Base-by-base conservation (phyloP, 1,140 invertebrate genomes). In the Drosophila repleta region DNA sequence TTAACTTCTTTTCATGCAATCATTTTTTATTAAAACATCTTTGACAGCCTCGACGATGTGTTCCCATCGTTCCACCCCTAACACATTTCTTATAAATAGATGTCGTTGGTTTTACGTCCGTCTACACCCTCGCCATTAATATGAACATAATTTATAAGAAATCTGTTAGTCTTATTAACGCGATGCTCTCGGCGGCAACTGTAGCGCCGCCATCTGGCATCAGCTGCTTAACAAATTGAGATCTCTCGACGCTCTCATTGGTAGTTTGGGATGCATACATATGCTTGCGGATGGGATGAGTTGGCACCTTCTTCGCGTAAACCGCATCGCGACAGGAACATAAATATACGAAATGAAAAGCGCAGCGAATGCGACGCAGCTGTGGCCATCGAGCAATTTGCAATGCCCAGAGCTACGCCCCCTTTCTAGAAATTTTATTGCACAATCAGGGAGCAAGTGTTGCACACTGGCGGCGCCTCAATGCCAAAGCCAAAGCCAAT, bases 271-370 rank as follows among this genome's bases (percentile, higher is more conserved):
- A 5, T 29, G 32, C 8, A 11, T 49, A 43, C n/a, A 26, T 43
- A 35, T 51, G 7, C 45, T 45, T 15, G 52, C 17, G 8, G 29
- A 29, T 35, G 24, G 41, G 69, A 75, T 87, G 82, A 82, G 74
- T 79, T 83, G 70, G 79, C 82, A 87, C 82, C 82, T 85, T 85
- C 49, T 45, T n/a, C n/a, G n/a, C 55, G 57, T 72, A 79, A 81
- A 85, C 81, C 81, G 69, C 81, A 85, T 57, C 65, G 73, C 81
- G 73, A 85, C 81, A 74, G 20, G 74, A 87, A 87, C 77, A 77
- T 82, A 85, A 82, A 88, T 88, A 87, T 79, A 83, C 67, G 74
- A 88, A 87, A 78, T 82, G 82, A 87, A 87, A 78, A 87, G 82
- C 83, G 75, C 71, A 74, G 10, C 82, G 55, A 87, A 87, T 87